Conservation (phyloP, 2,113 vertebrate genomes). For the Syrrhaptes paradoxus region DNA sequence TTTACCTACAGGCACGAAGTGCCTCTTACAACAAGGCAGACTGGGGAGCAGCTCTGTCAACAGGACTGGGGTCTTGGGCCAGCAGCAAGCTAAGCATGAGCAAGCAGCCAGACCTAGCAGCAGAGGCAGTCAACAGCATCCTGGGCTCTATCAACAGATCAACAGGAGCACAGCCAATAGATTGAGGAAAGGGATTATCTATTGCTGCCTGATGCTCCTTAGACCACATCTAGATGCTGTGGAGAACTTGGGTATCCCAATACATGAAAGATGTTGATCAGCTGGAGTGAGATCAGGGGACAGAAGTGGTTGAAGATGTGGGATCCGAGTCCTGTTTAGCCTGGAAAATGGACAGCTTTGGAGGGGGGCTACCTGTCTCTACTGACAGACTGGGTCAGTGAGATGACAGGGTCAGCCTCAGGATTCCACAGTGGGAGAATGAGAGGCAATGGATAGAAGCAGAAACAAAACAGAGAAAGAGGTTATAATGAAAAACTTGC, state of each 20-base stretch:
- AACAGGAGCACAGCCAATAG: not conserved
- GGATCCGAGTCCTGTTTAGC: not conserved
- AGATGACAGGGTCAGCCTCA: not conserved
- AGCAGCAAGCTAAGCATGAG: not conserved
- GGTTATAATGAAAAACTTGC: not conserved
- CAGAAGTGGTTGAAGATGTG: not conserved
- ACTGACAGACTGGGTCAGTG: not conserved
- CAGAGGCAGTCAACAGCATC: not conserved
- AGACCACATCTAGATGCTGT: not conserved
- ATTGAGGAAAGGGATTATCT: not conserved
- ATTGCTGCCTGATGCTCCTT: not conserved
- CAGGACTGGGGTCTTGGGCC: not conserved
- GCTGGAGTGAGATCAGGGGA: not conserved
- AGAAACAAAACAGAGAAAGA: not conserved
- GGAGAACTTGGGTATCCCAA: not conserved
- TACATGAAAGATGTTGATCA: not conserved
- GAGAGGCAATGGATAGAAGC: not conserved
- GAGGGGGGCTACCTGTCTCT: not conserved
- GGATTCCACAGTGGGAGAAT: not conserved
- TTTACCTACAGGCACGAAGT: not conserved
- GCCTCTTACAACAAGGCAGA: not conserved
- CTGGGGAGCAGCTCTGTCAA: not conserved
- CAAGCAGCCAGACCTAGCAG: not conserved
- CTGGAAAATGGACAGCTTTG: not conserved
- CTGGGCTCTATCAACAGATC: not conserved